phyloP scores from a whole-genome alignment of 2,888 invertebrate genomes.

The Phyllotreta cruciferae region DNA sequence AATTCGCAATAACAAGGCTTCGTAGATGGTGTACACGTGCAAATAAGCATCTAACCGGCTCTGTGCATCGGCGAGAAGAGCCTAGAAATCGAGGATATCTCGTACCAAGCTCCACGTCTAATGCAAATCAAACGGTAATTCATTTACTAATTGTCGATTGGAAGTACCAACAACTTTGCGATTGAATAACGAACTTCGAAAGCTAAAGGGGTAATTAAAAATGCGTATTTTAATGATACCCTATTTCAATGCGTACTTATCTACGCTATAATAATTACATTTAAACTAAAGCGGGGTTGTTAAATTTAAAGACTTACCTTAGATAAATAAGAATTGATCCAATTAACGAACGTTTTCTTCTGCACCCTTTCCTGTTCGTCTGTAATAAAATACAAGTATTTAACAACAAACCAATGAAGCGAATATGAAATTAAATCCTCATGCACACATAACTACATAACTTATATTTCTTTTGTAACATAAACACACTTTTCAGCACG shows the following conservation, averaged over 20 bases:
- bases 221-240: neutral
- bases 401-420: neutral
- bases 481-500: too few species aligned
- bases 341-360: constrained; percentile 98
- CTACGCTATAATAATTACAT: too few species aligned
- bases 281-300: neutral
- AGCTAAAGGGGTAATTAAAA: constrained; percentile 6
- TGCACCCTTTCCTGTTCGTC: constrained; percentile 99
- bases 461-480: too few species aligned
- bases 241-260: too few species aligned
- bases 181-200: constrained; percentile 34
- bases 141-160: constrained; percentile 47
- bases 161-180: constrained; percentile 30
- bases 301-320: constrained; percentile 73
- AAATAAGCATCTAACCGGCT: constrained; percentile 7
- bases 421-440: neutral
- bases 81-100: constrained; percentile 26
- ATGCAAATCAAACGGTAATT: constrained; percentile 40
- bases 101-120: constrained; percentile 49
- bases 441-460: too few species aligned
- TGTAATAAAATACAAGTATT: constrained; percentile 59
- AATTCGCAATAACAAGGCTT: too few species aligned
- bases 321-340: constrained; percentile 97
- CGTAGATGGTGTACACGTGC: too few species aligned
- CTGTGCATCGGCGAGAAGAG: constrained; percentile 5